These are phyloP conservation scores for Pandemis heparana DNA, from an alignment of 2,888 invertebrate genomes.

Conservation along the genomic window DNA sequence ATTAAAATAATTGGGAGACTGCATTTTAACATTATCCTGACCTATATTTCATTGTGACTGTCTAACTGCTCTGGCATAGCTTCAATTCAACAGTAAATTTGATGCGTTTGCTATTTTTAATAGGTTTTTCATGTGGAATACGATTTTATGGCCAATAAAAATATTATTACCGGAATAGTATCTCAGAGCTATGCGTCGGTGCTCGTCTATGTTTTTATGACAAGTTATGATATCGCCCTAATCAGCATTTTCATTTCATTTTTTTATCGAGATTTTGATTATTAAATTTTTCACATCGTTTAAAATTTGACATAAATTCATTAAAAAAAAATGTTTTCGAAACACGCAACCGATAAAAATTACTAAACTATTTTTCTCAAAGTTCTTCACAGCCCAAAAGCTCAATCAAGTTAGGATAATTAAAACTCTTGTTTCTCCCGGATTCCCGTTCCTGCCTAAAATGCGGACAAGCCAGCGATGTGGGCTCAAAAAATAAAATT, in stretches of 20 bases:
- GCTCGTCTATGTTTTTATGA: background rate
- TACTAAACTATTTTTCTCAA: too few relatives aligned
- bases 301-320: too few relatives aligned
- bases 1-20: too few relatives aligned
- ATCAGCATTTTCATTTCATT: background rate
- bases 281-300: background rate
- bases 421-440: background rate
- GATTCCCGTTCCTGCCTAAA: slow-evolving; percentile 11
- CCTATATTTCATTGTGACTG: background rate
- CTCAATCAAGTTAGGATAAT: slow-evolving; percentile 6
- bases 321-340: too few relatives aligned
- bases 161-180: background rate
- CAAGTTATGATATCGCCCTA: background rate
- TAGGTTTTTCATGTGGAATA: background rate
- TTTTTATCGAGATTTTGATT: background rate
- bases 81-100: background rate
- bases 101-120: background rate
- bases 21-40: too few relatives aligned
- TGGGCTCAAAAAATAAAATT: slow-evolving; percentile 73
- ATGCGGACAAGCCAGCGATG: slow-evolving; percentile 44
- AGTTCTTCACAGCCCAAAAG: background rate
- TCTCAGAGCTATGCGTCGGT: background rate
- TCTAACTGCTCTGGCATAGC: background rate
- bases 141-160: background rate
- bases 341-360: too few relatives aligned